Conservation (phyloP, 1,140 invertebrate genomes). For the Gryon sp. region DNA sequence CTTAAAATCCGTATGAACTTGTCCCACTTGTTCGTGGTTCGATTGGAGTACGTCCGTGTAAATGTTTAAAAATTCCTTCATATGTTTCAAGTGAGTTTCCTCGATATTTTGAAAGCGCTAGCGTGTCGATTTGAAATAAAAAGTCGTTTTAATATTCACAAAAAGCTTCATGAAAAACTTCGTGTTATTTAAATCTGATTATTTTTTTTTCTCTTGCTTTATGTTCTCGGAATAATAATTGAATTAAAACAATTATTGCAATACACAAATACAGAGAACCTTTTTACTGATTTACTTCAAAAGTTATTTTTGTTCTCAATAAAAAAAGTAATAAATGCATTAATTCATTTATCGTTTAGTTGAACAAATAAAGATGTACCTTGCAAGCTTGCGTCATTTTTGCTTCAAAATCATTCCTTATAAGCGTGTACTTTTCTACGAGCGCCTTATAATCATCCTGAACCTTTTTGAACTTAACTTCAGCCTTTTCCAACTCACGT, state of each 20-base stretch:
- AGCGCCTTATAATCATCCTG: slow-evolving; percentile 95
- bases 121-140: too few species aligned
- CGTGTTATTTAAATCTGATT: too few species aligned
- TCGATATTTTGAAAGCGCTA: slow-evolving; percentile 96
- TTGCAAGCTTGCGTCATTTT: slow-evolving; percentile 96
- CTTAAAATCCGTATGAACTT: slow-evolving; percentile 94
- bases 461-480: slow-evolving; percentile 94
- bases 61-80: slow-evolving; percentile 96
- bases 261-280: too few species aligned
- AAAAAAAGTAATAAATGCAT: too few species aligned
- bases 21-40: slow-evolving; percentile 92
- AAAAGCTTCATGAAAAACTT: too few species aligned
- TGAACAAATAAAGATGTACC: slow-evolving; percentile 77
- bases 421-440: slow-evolving; percentile 92
- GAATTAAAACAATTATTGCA: too few species aligned
- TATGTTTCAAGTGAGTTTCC: slow-evolving; percentile 93
- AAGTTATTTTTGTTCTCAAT: too few species aligned
- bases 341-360: not conserved
- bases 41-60: slow-evolving; percentile 93
- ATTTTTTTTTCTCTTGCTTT: too few species aligned
- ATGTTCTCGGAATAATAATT: too few species aligned
- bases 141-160: not conserved
- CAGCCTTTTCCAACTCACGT: slow-evolving; percentile 95
- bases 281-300: too few species aligned
- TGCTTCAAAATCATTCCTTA: slow-evolving; percentile 95